These are phyloP conservation scores for Rhagoletis pomonella DNA, from an alignment of 1,140 invertebrate species.

Conservation along the genomic window DNA sequence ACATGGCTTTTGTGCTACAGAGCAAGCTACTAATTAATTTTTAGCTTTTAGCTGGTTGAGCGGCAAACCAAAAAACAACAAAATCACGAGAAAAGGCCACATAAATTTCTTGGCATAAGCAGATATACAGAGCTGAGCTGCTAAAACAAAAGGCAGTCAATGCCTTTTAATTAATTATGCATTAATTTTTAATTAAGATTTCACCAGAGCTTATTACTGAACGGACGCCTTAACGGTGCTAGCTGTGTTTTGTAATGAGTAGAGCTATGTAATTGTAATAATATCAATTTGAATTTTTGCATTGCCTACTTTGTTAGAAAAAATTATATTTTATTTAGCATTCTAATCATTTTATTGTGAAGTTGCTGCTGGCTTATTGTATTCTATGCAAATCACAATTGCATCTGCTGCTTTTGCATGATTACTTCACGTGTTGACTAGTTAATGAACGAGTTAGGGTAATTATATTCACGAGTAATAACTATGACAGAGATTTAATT, in stretches of 20 bases:
- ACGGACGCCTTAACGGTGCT: too few species aligned
- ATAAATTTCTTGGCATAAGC: too few species aligned
- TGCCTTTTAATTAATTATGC: too few species aligned
- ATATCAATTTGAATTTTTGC: too few species aligned
- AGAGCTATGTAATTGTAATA: too few species aligned
- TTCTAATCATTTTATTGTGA: not conserved
- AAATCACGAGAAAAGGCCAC: too few species aligned
- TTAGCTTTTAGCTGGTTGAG: conserved; percentile 21
- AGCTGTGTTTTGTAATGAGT: too few species aligned
- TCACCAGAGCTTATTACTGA: too few species aligned
- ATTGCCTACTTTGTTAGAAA: too few species aligned
- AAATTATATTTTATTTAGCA: not conserved
- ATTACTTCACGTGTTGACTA: not conserved
- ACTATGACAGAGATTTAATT: not conserved
- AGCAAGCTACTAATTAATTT: not conserved
- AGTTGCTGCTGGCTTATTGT: not conserved
- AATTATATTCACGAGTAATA: not conserved
- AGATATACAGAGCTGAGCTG: too few species aligned
- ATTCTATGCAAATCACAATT: not conserved
- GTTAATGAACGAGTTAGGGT: not conserved
- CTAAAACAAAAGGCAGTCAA: too few species aligned
- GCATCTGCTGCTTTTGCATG: not conserved
- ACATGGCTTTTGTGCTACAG: not conserved
- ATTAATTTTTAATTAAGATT: too few species aligned
- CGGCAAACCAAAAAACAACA: not conserved